phyloP scores from a whole-genome alignment of 2,888 invertebrate genomes.

The Schizaphis graminum region DNA sequence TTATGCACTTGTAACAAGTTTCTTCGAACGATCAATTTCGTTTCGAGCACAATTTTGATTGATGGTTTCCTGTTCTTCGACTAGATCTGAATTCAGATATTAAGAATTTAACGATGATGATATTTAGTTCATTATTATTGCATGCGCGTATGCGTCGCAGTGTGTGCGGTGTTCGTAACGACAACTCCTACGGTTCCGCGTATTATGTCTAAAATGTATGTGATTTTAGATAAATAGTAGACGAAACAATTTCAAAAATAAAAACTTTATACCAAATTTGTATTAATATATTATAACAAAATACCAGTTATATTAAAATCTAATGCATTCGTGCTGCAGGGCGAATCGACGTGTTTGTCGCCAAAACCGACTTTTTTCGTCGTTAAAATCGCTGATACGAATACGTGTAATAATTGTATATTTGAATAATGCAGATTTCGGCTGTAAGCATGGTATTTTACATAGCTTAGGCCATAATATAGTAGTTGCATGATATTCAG shows the following conservation, averaged over 20 bases:
- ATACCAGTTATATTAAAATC: neutral
- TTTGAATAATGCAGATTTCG: neutral
- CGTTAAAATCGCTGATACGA: neutral
- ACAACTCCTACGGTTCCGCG: neutral
- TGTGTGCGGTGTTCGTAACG: neutral
- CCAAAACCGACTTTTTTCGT: neutral
- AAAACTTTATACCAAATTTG: neutral
- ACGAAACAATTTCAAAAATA: neutral
- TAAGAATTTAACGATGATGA: neutral
- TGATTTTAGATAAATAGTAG: neutral
- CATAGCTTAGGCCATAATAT: neutral
- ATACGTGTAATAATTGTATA: neutral
- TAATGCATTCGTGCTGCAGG: neutral
- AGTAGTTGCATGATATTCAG: neutral
- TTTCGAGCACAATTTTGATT: constrained; percentile 54
- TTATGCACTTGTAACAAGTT: constrained; percentile 30
- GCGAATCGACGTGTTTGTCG: neutral
- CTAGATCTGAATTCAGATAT: constrained; percentile 36
- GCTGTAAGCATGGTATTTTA: neutral
- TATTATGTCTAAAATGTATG: neutral
- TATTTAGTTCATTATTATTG: neutral
- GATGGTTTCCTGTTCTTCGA: constrained; percentile 52
- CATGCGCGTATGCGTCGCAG: neutral
- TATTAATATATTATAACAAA: neutral
- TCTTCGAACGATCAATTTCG: constrained; percentile 47